Evolutionary conservation across 2,888 invertebrate species (phyloP).

Genomic region (Mesorhabditis belari): DNA sequence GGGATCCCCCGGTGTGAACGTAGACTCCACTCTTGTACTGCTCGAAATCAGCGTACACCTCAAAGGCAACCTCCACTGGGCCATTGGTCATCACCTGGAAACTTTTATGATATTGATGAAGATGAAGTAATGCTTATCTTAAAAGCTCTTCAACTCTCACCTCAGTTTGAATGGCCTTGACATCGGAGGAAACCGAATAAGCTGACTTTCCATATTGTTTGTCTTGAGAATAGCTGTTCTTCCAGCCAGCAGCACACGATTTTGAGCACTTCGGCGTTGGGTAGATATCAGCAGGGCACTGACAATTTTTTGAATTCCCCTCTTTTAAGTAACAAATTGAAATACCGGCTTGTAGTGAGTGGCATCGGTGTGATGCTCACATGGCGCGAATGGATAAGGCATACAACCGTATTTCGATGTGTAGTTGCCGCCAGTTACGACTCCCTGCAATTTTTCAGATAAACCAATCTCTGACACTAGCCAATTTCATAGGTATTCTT

Average conservation of each 20-base stretch:
- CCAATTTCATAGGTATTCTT: background rate
- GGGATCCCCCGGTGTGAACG: conserved; percentile 67
- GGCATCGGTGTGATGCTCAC: conserved; percentile 83
- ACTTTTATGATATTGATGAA: background rate
- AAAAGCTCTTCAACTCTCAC: too few species aligned
- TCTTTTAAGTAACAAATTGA: conserved; percentile 55
- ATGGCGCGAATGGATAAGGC: conserved; percentile 77
- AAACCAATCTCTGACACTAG: too few species aligned
- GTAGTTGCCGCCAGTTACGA: conserved; percentile 75
- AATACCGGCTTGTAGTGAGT: conserved; percentile 62
- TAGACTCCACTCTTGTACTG: conserved; percentile 52
- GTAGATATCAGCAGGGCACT: conserved; percentile 24
- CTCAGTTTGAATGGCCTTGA: conserved; percentile 46
- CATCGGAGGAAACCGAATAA: conserved; percentile 39
- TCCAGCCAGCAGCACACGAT: conserved; percentile 23
- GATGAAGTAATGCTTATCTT: too few species aligned
- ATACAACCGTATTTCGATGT: conserved; percentile 66
- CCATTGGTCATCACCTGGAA: conserved; percentile 63
- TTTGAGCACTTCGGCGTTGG: conserved; percentile 30
- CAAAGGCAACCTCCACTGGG: conserved; percentile 34
- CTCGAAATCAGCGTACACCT: conserved; percentile 38
- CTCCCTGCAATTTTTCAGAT: conserved; percentile 60
- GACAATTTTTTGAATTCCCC: too few species aligned
- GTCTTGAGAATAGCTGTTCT: conserved; percentile 19
- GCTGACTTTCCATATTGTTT: conserved; percentile 34